A percentile compares a stretch with the other conserved stretches of the same genome.
phyloP scores from a whole-genome alignment of 2,113 vertebrate species.

The Sigmodon hispidus region DNA sequence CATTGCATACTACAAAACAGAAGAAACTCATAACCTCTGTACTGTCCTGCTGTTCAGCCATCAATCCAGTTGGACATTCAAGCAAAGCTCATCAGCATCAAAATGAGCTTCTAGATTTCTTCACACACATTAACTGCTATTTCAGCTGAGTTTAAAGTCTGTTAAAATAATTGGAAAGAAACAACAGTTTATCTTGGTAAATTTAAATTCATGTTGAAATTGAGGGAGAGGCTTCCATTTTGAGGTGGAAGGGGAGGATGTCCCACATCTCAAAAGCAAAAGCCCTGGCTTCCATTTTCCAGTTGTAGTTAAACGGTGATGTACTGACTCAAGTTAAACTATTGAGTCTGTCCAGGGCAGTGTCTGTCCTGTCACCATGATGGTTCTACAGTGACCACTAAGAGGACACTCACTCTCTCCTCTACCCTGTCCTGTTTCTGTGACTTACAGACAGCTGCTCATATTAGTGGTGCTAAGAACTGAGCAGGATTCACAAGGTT shows the following conservation, averaged over 20 bases:
- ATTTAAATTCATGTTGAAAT: conserved; percentile 51
- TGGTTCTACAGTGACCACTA: not conserved
- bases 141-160: conserved; percentile 66
- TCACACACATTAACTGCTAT: conserved; percentile 55
- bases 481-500: not conserved
- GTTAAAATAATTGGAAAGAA: conserved; percentile 53
- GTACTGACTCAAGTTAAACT: not conserved
- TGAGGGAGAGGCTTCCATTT: not conserved
- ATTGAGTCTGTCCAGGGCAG: not conserved
- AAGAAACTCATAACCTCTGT: conserved; percentile 45
- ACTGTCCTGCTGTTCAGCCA: conserved; percentile 12
- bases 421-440: not conserved
- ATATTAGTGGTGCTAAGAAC: not conserved
- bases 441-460: not conserved
- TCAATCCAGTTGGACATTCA: conserved; percentile 25
- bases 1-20: conserved; percentile 63
- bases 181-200: conserved; percentile 62
- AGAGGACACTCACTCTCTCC: not conserved
- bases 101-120: conserved; percentile 56
- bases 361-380: not conserved
- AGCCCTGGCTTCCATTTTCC: not conserved
- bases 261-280: not conserved
- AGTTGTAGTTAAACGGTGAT: not conserved
- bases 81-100: conserved; percentile 32
- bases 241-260: not conserved